Conservation (phyloP, 2,113 vertebrate species). For the Rhea americana region DNA sequence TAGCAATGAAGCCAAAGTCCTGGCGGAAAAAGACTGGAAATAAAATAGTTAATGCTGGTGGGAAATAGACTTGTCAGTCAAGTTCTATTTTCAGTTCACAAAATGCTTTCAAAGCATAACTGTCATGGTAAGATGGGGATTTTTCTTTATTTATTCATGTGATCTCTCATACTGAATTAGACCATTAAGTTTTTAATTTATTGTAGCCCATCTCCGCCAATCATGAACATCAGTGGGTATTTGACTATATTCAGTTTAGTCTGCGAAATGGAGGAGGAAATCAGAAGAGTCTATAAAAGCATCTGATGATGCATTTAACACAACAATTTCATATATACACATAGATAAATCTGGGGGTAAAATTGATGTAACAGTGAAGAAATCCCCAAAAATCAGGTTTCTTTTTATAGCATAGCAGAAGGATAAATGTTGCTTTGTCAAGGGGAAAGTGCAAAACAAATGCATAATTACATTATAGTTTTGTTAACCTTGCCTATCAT, state of each 20-base stretch:
- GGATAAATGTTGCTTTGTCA: neutral
- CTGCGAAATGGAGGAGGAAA: neutral
- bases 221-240: neutral
- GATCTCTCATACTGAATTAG: conserved; percentile 41
- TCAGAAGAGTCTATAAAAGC: neutral
- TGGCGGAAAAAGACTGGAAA: conserved; percentile 7
- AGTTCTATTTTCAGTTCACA: conserved; percentile 21
- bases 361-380: neutral
- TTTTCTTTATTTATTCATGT: conserved; percentile 58
- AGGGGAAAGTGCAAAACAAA: neutral
- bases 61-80: conserved; percentile 45
- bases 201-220: neutral
- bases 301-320: neutral
- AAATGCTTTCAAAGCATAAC: conserved; percentile 49
- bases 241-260: neutral
- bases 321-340: neutral
- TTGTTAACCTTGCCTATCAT: neutral
- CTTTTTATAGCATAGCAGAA: neutral
- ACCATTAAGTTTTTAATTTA: neutral
- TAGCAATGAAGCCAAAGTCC: neutral
- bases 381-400: neutral
- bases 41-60: conserved; percentile 57
- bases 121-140: conserved; percentile 24
- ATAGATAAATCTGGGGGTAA: neutral
- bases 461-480: neutral